A percentile compares a stretch with the other conserved stretches of the same genome.
Conservation (phyloP, 1,140 invertebrate species). For the Araneus ventricosus region DNA sequence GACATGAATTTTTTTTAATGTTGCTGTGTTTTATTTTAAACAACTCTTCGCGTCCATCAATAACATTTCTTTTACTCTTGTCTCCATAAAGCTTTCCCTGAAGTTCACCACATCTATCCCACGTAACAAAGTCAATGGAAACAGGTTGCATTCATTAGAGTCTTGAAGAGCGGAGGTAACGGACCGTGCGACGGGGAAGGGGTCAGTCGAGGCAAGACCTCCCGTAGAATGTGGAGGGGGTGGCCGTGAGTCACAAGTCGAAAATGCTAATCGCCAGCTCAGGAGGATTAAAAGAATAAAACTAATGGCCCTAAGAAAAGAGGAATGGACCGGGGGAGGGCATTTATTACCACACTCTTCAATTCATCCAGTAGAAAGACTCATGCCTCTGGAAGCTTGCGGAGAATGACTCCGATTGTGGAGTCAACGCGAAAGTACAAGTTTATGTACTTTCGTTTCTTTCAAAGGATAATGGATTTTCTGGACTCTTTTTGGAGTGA, state of each 20-base stretch:
- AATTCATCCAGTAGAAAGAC: neutral
- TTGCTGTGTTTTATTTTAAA: too few species aligned
- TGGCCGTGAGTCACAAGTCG: slow-evolving; percentile 61
- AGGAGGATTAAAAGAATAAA: slow-evolving; percentile 72
- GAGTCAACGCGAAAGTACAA: neutral
- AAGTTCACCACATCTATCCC: neutral
- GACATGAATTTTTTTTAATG: too few species aligned
- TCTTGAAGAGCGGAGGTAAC: slow-evolving; percentile 35
- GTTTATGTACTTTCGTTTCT: neutral
- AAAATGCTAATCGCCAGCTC: slow-evolving; percentile 70
- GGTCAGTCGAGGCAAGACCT: slow-evolving; percentile 3
- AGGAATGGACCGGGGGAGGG: slow-evolving; percentile 37
- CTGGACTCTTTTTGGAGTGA: too few species aligned
- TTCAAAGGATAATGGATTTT: too few species aligned
- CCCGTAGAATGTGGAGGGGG: neutral
- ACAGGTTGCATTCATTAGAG: slow-evolving; percentile 44
- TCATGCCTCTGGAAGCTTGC: neutral
- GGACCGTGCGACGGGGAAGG: slow-evolving; percentile 1
- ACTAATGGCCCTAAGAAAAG: slow-evolving; percentile 72
- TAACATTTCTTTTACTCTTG: neutral
- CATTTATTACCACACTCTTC: slow-evolving; percentile 22
- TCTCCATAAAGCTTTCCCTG: neutral
- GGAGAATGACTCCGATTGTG: neutral
- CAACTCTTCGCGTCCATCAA: too few species aligned
- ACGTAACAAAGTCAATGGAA: slow-evolving; percentile 11